Percentiles rank a stretch among this genome's conserved stretches.
Conservation (phyloP, 2,888 invertebrate genomes). For the Leucoma salicis region DNA sequence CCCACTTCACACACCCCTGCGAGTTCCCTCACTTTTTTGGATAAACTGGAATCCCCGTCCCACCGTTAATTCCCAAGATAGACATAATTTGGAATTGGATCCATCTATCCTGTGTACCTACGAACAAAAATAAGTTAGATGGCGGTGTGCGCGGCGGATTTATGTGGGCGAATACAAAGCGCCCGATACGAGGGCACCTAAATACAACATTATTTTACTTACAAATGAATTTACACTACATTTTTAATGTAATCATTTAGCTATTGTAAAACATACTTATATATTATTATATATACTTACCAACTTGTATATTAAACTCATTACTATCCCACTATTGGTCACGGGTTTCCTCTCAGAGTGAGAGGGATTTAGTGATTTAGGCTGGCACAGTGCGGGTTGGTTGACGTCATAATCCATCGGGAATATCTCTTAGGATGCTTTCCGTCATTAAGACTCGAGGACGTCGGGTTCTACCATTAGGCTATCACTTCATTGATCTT, state of each 20-base stretch:
- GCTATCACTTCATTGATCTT: too few species aligned
- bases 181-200: conserved; percentile 40
- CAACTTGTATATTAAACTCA: too few species aligned
- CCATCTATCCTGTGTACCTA: conserved; percentile 79
- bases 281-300: too few species aligned
- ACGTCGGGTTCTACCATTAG: too few species aligned
- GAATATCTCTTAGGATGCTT: too few species aligned
- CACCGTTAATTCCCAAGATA: conserved; percentile 82
- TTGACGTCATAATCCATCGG: too few species aligned
- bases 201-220: conserved; percentile 33
- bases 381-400: too few species aligned
- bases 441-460: too few species aligned
- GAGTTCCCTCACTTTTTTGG: conserved; percentile 66
- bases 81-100: conserved; percentile 84
- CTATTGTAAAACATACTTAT: too few species aligned
- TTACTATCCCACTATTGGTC: too few species aligned
- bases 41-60: conserved; percentile 79
- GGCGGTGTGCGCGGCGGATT: conserved; percentile 57
- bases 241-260: conserved; percentile 18
- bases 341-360: too few species aligned
- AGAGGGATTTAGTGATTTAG: too few species aligned
- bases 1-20: conserved; percentile 41
- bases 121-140: conserved; percentile 78
- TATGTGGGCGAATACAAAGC: conserved; percentile 72
- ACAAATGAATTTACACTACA: conserved; percentile 16